Conservation (phyloP, 2,113 vertebrate species). For the Eupsittula cactorum region DNA sequence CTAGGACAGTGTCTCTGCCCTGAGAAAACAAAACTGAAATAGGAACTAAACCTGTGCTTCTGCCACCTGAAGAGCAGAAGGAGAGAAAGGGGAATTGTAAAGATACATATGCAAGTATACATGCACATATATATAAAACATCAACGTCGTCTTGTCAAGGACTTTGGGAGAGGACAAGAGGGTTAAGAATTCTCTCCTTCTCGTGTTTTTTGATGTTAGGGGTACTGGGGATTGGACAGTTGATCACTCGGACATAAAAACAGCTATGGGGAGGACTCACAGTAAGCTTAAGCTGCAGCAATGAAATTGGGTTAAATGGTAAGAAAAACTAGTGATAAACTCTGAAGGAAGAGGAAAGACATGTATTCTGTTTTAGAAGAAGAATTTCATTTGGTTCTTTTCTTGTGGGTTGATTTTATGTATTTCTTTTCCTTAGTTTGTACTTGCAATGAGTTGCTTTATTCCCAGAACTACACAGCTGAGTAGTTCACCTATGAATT, state of each 20-base stretch:
- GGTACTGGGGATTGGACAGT: not conserved
- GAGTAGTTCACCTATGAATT: constrained; percentile 46
- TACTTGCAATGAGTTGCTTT: not conserved
- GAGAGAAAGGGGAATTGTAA: not conserved
- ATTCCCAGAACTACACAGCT: constrained; percentile 42
- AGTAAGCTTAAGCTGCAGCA: not conserved
- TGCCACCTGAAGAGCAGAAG: not conserved
- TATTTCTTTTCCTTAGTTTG: constrained; percentile 5
- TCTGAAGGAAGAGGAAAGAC: not conserved
- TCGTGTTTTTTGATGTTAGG: not conserved
- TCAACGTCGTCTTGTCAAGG: not conserved
- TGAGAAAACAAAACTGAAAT: not conserved
- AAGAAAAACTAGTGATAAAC: not conserved
- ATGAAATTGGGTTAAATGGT: not conserved
- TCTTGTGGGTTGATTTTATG: not conserved
- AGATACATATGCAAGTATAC: not conserved
- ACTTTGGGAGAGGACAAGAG: not conserved
- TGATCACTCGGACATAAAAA: not conserved
- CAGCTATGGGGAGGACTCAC: not conserved
- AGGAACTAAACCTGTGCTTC: not conserved
- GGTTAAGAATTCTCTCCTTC: not conserved
- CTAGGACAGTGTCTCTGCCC: not conserved
- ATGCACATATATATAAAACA: not conserved
- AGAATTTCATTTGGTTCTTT: not conserved
- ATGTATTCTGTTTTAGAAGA: not conserved